These are phyloP conservation scores for Microplitis mediator DNA, from an alignment of 1,140 invertebrate genomes.

Conservation along the genomic window DNA sequence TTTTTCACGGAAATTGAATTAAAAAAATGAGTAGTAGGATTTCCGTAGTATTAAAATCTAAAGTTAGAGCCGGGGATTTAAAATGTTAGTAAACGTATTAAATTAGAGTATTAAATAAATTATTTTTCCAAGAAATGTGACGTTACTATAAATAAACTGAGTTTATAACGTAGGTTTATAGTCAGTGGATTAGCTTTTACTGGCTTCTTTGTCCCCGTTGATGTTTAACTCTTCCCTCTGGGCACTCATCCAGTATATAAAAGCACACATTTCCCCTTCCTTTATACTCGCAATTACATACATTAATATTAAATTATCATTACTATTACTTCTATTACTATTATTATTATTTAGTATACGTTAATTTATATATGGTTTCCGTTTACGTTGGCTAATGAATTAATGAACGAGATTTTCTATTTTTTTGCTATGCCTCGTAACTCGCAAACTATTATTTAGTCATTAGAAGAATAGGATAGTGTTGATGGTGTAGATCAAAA, in stretches of 20 bases:
- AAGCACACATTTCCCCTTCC: neutral
- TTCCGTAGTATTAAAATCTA: no score
- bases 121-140: neutral
- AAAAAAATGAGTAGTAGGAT: no score
- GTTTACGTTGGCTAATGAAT: constrained; percentile 2
- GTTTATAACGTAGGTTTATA: neutral
- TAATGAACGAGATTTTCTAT: neutral
- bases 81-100: no score
- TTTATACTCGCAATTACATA: no score
- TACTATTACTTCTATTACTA: neutral
- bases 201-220: constrained; percentile 16
- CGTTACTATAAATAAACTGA: constrained; percentile 4
- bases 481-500: neutral
- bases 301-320: neutral
- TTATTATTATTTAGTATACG: neutral
- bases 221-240: neutral
- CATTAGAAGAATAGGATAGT: neutral
- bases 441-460: neutral
- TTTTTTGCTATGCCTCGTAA: neutral
- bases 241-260: no score
- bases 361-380: neutral
- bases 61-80: no score
- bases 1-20: no score
- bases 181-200: constrained; percentile 4
- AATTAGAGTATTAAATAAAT: no score